These are phyloP conservation scores for Ditylenchus dipsaci DNA, from an alignment of 1,140 invertebrate species.

Conservation along the genomic window DNA sequence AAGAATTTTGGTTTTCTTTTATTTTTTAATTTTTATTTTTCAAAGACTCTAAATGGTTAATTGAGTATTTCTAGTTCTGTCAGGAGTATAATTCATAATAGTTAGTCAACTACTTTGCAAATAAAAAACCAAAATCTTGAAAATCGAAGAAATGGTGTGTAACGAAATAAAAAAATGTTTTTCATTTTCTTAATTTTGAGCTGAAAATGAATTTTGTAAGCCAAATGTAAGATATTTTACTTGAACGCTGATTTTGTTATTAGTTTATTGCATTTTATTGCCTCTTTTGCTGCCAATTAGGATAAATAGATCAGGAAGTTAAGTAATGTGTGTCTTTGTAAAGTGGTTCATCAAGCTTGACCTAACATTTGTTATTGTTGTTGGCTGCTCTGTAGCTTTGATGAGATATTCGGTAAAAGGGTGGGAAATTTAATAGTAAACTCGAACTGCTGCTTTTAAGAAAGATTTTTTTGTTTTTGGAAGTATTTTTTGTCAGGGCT, in stretches of 20 bases:
- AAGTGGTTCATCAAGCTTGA: not conserved
- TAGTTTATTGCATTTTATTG: not conserved
- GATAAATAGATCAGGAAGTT: not conserved
- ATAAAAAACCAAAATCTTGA: too few species aligned
- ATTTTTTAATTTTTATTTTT: too few species aligned
- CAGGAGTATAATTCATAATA: too few species aligned
- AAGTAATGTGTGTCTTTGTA: not conserved
- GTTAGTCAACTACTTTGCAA: too few species aligned
- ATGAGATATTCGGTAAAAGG: not conserved
- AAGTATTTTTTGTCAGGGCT: not conserved
- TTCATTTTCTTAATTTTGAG: too few species aligned
- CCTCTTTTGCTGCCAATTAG: not conserved
- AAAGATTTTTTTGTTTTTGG: not conserved
- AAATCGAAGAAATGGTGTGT: too few species aligned
- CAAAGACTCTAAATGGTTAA: too few species aligned
- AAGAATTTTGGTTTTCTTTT: too few species aligned
- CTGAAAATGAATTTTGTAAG: too few species aligned
- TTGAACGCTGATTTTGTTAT: not conserved
- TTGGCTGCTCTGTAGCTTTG: not conserved
- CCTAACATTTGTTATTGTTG: not conserved
- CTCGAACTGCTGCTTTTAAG: not conserved
- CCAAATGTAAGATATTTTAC: too few species aligned
- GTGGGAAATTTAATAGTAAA: not conserved
- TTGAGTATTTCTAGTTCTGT: too few species aligned
- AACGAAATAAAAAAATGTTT: too few species aligned